Base-by-base conservation (phyloP, 2,113 vertebrate species). In the Raja brachyura region DNA sequence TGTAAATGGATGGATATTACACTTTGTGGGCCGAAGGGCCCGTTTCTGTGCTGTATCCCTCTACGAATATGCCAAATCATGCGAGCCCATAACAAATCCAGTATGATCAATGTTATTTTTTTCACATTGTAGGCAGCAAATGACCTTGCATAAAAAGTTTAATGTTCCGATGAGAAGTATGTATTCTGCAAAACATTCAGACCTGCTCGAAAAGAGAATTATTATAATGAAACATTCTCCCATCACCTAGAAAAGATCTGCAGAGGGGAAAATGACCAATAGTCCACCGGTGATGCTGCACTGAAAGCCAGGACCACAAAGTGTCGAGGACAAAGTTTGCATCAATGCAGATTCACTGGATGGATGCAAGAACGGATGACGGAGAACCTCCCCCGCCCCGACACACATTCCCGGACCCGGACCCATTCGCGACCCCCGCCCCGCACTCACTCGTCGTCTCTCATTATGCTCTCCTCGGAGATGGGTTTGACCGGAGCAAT, bases 381-480 rank as follows among this genome's bases (percentile, higher is more conserved):
- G 83, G 66, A 74, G 14, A 25, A 0, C 20, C 8, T 54, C 4
- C 48, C 13, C 16, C 16, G 7, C 78, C 78, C 78, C 20, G 54
- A 54, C 78, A 2, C 39, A 20, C 70, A 73, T 20, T 20, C 16
- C 70, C 18, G 13, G 5, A 13, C 11, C 11, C 11, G 70, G 3
- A 14, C 70, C 70, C 70, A 4, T 5, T 22, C 14, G 16, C 70
- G 5, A 18, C 18, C 70, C 70, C 63, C 14, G 16, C 70, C 70
- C 10, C 31, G 85, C 79, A 98, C 98, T 98, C 96, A 99, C 98
- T 98, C 98, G 94, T 99, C 98, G 93, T 98, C 96, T 94, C 97
- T 98, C 94, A 99, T 94, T 81, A 97, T 96, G 94, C 95, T 97
- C 61, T 97, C 96, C 95, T 99, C 98, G 0, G 97, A 97, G 93